These are phyloP conservation scores for Aplodontia rufa DNA, from an alignment of 2,113 vertebrate species.

Conservation along the genomic window DNA sequence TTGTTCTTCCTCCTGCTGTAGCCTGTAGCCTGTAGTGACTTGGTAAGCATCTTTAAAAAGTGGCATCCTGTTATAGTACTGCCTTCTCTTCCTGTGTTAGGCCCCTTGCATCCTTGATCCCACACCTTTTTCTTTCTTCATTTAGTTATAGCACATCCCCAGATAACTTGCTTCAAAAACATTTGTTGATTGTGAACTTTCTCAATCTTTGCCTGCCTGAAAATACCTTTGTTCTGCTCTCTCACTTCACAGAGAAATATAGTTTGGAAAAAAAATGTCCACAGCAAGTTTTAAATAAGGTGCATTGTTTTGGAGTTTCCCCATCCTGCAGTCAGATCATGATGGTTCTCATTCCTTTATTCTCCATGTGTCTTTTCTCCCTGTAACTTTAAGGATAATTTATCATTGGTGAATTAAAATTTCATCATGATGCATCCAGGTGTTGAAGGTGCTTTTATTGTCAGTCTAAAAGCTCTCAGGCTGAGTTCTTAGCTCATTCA, in stretches of 20 bases:
- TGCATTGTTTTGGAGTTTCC: not conserved
- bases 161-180: conserved; percentile 33
- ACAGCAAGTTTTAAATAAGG: not conserved
- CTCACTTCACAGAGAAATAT: not conserved
- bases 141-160: conserved; percentile 39
- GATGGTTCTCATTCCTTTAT: conserved; percentile 16
- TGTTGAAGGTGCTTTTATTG: conserved; percentile 49
- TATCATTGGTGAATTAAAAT: conserved; percentile 2
- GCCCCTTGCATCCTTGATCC: not conserved
- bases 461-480: not conserved
- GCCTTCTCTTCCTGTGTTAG: not conserved
- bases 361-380: not conserved
- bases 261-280: conserved; percentile 1
- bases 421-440: not conserved
- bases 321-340: not conserved
- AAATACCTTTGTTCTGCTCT: conserved; percentile 34
- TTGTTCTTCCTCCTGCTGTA: not conserved
- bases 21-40: not conserved
- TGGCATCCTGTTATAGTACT: not conserved
- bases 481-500: not conserved
- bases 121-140: not conserved
- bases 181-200: not conserved
- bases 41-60: not conserved
- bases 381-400: conserved; percentile 31
- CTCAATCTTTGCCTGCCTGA: not conserved